A percentile compares a stretch with the other conserved stretches of the same genome.
phyloP scores from a whole-genome alignment of 2,797 vertebrate genomes.

The Enteromius mattozi region DNA sequence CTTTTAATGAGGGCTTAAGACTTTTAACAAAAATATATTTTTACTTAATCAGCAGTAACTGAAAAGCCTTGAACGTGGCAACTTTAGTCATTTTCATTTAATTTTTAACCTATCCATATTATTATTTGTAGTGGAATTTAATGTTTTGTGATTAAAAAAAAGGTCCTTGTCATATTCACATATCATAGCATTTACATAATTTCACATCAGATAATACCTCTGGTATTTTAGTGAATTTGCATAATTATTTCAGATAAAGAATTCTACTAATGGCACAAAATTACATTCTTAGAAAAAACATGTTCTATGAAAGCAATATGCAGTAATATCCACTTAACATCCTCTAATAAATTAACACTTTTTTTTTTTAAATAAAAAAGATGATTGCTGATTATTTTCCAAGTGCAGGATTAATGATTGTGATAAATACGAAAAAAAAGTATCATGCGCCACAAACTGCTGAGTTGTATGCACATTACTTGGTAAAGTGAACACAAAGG shows the following conservation, averaged over 20 bases:
- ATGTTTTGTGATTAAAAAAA: not conserved
- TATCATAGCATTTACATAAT: not conserved
- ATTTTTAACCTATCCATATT: not conserved
- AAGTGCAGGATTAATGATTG: constrained; percentile 1
- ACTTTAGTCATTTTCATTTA: not conserved
- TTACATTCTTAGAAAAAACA: not conserved
- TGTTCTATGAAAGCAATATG: not conserved
- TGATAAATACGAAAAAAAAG: constrained; percentile 7
- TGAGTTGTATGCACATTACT: constrained; percentile 1
- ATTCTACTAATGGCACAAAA: not conserved
- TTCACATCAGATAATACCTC: not conserved
- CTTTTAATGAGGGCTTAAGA: not conserved
- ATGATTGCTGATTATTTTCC: constrained; percentile 1
- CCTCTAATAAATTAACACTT: not conserved
- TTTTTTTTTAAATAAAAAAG: not conserved
- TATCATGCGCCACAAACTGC: not conserved
- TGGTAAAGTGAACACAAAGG: constrained; percentile 28
- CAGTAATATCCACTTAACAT: not conserved
- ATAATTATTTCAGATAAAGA: too few relatives aligned
- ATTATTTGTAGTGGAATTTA: not conserved
- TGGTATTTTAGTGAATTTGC: not conserved
- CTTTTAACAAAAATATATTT: not conserved
- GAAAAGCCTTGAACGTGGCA: not conserved
- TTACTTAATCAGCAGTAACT: not conserved
- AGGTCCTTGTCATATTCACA: not conserved